Base-by-base conservation (phyloP, 1,140 invertebrate genomes). In the Monochamus saltuarius region DNA sequence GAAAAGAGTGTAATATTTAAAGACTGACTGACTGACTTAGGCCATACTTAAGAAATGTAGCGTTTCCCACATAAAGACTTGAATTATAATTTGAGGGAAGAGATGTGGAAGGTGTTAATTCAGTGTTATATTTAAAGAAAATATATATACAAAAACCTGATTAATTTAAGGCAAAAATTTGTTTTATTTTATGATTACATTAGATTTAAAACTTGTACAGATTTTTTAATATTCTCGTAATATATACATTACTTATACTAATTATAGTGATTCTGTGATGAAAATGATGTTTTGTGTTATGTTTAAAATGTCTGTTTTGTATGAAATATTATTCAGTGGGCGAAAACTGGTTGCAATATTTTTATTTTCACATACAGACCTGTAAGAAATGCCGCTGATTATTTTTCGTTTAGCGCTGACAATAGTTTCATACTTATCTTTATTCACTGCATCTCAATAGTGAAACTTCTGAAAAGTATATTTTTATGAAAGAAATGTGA, bases 191-290 rank as follows among this genome's bases (percentile, higher is more conserved):
- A 56, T 35, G 52, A 56, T 51, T 61, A 47, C 45, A 56, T 61
- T 61, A 61, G 43, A 50, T 53, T 51, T 53, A 50, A 51, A 61
- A 56, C 54, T 59, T 66, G 64, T 66, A 66, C 58, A 66, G 60
- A 66, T 62, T 66, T 61, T 62, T 58, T 53, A 66, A 55, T 62
- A 66, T 66, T 66, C 64, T 66, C 64, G 56, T 66, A 66, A 59
- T 58, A 60, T 66, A 55, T 43, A 43, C 40, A 55, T 45, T 59
- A 50, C 55, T 58, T 29, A 35, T 46, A 65, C 36, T 66, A 62
- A 62, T 52, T 65, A 66, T 66, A 62, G 64, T 66, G 45, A 66
- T 56, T 62, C 64, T 66, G 64, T 66, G 64, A 66, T 66, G 64
- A 66, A 59, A 36, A 43, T 39, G 42, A 29, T 29, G 22, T 35